Percentiles rank a stretch among this genome's conserved stretches.
Conservation (phyloP, 2,888 invertebrate genomes). For the Gasteruption jaculator region DNA sequence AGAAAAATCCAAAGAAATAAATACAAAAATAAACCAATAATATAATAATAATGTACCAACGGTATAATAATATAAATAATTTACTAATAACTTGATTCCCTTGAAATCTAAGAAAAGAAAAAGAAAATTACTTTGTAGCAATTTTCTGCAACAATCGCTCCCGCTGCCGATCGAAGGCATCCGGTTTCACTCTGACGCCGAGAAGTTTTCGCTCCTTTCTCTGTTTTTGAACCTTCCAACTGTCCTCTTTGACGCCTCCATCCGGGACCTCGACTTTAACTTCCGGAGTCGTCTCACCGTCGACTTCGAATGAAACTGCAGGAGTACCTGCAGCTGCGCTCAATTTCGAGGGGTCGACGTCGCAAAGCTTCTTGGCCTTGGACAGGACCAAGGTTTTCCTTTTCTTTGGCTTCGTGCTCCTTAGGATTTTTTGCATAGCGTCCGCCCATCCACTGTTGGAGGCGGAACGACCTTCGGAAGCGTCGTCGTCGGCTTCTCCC, state of each 20-base stretch:
- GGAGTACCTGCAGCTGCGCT: too few species aligned
- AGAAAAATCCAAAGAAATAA: constrained; percentile 18
- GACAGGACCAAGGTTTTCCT: constrained; percentile 74
- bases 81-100: neutral
- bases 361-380: constrained; percentile 70
- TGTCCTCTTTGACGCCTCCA: constrained; percentile 35
- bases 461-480: too few species aligned
- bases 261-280: constrained; percentile 22
- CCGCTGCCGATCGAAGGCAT: constrained; percentile 68
- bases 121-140: constrained; percentile 62
- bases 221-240: constrained; percentile 44
- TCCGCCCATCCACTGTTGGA: constrained; percentile 81
- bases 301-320: constrained; percentile 64
- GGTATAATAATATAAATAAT: constrained; percentile 6
- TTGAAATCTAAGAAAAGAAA: constrained; percentile 10
- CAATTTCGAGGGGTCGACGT: too few species aligned
- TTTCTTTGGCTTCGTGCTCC: constrained; percentile 68
- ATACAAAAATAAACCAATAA: constrained; percentile 10
- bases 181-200: constrained; percentile 70
- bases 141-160: constrained; percentile 76
- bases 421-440: constrained; percentile 75
- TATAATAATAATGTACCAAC: constrained; percentile 2
- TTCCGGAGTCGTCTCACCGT: constrained; percentile 52
- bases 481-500: too few species aligned
- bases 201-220: constrained; percentile 59